A percentile compares a stretch with the other conserved stretches of the same genome.
Conservation (phyloP, 2,113 vertebrate species). For the Centrocercus urophasianus region DNA sequence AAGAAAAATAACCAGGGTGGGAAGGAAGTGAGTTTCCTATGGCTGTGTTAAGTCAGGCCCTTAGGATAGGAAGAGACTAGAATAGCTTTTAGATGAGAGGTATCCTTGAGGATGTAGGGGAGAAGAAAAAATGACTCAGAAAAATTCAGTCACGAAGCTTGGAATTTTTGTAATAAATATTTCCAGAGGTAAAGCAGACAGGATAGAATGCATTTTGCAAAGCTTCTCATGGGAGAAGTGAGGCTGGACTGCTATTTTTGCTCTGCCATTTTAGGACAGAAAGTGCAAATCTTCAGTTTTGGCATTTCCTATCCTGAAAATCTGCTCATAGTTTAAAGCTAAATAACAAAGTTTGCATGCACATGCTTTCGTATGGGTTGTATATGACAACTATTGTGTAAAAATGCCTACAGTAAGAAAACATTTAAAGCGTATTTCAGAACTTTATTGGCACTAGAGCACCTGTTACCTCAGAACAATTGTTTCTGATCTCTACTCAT, state of each 20-base stretch:
- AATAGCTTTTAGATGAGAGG: background rate
- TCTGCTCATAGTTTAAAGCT: constrained; percentile 41
- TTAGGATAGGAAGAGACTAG: background rate
- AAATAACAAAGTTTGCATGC: background rate
- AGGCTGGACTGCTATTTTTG: constrained; percentile 23
- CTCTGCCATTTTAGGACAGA: constrained; percentile 21
- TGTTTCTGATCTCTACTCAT: background rate
- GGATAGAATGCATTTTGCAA: constrained; percentile 1
- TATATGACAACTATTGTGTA: background rate
- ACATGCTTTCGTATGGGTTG: background rate
- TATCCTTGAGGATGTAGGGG: background rate
- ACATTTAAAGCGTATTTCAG: background rate
- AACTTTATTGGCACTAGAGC: background rate
- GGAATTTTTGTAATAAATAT: background rate
- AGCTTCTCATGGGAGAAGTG: constrained; percentile 31
- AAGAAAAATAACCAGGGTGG: constrained; percentile 11
- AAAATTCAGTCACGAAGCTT: background rate
- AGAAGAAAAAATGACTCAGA: background rate
- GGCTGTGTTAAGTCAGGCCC: background rate
- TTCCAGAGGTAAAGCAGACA: constrained; percentile 21
- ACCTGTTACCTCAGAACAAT: background rate
- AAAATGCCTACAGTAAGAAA: background rate
- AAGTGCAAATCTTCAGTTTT: constrained; percentile 41
- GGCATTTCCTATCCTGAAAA: constrained; percentile 37
- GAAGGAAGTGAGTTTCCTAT: background rate